Evolutionary conservation across 2,797 vertebrate species (phyloP).

Genomic region (Pantherophis alleghaniensis): DNA sequence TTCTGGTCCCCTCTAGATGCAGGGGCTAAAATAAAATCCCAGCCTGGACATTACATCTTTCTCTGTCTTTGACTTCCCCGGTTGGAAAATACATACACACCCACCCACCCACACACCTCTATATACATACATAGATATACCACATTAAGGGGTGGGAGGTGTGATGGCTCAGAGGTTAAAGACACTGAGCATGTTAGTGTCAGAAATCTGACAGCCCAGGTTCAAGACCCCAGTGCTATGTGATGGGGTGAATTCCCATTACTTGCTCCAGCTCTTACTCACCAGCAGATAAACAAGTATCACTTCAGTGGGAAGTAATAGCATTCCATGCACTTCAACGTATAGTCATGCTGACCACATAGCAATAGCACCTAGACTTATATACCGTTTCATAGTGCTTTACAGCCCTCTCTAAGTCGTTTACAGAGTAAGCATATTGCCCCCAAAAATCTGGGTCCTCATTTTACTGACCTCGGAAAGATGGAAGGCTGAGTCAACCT

Average conservation of each 20-base stretch:
- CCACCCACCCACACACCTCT: no score
- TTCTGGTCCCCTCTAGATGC: not conserved
- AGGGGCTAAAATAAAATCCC: not conserved
- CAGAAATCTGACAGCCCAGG: not conserved
- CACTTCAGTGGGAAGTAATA: not conserved
- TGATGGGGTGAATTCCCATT: not conserved
- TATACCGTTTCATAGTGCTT: no score
- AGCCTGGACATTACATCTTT: not conserved
- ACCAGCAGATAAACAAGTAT: not conserved
- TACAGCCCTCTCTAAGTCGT: no score
- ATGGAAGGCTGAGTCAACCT: not conserved
- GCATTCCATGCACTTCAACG: not conserved
- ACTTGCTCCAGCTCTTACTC: not conserved
- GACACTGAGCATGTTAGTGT: not conserved
- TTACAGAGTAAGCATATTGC: no score
- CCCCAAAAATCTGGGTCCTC: no score
- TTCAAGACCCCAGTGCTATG: not conserved
- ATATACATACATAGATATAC: not conserved
- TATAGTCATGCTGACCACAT: not conserved
- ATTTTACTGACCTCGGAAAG: not conserved
- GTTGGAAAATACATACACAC: not conserved
- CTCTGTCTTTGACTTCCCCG: not conserved
- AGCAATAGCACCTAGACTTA: not conserved
- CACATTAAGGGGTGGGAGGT: not conserved
- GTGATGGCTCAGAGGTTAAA: not conserved